Evolutionary conservation across 64 coral and sea anemone species (phyloP).

Genomic region (Dendrophyllia cribrosa): DNA sequence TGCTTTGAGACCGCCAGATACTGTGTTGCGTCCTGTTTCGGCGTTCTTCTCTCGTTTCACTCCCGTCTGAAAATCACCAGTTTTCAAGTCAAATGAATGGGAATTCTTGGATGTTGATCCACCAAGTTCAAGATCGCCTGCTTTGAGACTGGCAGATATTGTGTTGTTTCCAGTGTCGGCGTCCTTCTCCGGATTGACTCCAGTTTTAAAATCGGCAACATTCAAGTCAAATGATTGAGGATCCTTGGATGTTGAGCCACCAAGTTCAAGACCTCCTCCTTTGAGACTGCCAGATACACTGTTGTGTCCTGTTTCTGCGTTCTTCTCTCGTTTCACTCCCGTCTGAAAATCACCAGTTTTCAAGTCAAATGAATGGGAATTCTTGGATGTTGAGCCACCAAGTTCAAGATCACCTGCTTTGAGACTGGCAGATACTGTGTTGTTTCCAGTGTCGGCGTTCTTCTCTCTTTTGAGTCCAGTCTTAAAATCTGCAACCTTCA

Average conservation of each 20-base stretch:
- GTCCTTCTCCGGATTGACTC: not conserved
- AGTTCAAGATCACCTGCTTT: not conserved
- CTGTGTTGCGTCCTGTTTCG: not conserved
- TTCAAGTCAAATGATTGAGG: not conserved
- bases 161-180: not conserved
- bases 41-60: not conserved
- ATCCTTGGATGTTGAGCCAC: not conserved
- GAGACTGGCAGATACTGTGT: not conserved
- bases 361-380: not conserved
- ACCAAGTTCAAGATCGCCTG: not conserved
- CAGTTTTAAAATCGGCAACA: not conserved
- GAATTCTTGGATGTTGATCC: not conserved
- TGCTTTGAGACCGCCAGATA: not conserved
- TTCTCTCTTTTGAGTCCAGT: conserved; percentile 35
- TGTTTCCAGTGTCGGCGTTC: not conserved
- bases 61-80: not conserved
- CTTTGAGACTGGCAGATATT: not conserved
- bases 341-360: not conserved
- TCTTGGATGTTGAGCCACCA: not conserved
- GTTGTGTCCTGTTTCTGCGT: not conserved
- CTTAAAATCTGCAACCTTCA: conserved; percentile 12
- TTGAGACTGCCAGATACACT: not conserved
- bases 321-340: not conserved
- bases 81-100: not conserved
- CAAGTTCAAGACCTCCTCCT: not conserved